Conservation (phyloP, 2,113 vertebrate genomes). For the Marmota monax region DNA sequence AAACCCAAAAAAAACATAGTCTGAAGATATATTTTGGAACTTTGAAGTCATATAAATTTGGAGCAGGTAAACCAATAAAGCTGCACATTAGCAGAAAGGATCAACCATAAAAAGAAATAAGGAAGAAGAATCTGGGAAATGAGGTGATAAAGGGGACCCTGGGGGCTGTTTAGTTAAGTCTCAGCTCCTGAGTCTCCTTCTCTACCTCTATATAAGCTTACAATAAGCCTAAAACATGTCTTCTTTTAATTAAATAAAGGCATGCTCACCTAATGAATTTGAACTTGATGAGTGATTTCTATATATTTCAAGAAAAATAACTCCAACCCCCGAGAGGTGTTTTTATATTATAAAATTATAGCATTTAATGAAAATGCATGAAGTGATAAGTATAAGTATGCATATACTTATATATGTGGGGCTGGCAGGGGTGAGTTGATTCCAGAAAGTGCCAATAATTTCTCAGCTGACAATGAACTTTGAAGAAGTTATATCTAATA, state of each 20-base stretch:
- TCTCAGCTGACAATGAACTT: constrained; percentile 35
- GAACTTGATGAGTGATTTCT: constrained; percentile 5
- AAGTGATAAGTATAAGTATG: not conserved
- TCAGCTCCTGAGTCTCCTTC: not conserved
- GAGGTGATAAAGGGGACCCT: not conserved
- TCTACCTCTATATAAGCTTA: not conserved
- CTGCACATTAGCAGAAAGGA: not conserved
- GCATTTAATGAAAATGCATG: not conserved
- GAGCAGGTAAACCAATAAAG: not conserved
- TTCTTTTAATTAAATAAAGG: constrained; percentile 5
- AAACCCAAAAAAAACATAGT: not conserved
- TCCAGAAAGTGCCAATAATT: not conserved
- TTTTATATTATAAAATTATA: not conserved
- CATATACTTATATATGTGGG: too few relatives aligned
- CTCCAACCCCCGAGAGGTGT: not conserved
- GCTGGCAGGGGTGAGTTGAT: not conserved
- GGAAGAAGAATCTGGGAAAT: not conserved
- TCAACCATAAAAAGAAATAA: not conserved
- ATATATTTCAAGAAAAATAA: constrained; percentile 20
- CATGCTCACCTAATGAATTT: not conserved
- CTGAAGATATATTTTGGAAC: not conserved
- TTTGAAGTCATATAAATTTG: not conserved
- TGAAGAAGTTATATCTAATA: not conserved
- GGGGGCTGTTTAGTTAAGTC: not conserved
- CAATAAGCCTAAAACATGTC: not conserved